Conservation (phyloP, 2,888 invertebrate genomes). For the Drosophila atripex region DNA sequence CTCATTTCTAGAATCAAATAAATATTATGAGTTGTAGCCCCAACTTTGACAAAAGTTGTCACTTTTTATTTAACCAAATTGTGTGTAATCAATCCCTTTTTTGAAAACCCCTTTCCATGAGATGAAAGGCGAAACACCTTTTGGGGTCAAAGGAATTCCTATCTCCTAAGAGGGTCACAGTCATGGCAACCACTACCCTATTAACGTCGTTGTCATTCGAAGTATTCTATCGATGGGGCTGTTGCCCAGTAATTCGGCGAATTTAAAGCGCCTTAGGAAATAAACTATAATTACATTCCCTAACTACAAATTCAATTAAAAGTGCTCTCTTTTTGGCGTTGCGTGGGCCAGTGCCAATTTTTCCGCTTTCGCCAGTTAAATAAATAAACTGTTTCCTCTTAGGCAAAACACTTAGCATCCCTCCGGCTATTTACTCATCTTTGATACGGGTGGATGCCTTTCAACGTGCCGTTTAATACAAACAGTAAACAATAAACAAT, state of each 20-base stretch:
- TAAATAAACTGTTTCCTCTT: constrained; percentile 26
- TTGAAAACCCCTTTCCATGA: background rate
- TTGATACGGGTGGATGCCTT: constrained; percentile 25
- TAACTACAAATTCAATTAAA: background rate
- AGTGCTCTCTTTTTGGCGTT: background rate
- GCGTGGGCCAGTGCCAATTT: background rate
- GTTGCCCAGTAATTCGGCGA: background rate
- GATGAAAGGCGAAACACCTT: background rate
- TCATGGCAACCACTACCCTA: constrained; percentile 1
- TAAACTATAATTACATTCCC: background rate
- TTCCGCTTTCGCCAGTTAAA: constrained; percentile 14
- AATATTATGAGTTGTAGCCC: background rate
- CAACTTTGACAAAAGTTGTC: background rate
- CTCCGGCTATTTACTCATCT: constrained; percentile 3
- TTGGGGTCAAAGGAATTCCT: background rate
- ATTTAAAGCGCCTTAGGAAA: background rate
- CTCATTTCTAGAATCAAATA: background rate
- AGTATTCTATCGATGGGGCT: background rate
- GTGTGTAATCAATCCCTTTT: constrained; percentile 7
- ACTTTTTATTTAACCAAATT: background rate
- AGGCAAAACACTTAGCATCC: constrained; percentile 11
- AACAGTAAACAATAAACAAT: constrained; percentile 59
- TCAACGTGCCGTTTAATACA: constrained; percentile 49
- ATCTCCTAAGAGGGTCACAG: background rate
- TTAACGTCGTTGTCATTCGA: background rate